Percentiles rank a stretch among this genome's conserved stretches.
phyloP scores from a whole-genome alignment of 2,888 invertebrate genomes.

The Ormyrus nitidulus region DNA sequence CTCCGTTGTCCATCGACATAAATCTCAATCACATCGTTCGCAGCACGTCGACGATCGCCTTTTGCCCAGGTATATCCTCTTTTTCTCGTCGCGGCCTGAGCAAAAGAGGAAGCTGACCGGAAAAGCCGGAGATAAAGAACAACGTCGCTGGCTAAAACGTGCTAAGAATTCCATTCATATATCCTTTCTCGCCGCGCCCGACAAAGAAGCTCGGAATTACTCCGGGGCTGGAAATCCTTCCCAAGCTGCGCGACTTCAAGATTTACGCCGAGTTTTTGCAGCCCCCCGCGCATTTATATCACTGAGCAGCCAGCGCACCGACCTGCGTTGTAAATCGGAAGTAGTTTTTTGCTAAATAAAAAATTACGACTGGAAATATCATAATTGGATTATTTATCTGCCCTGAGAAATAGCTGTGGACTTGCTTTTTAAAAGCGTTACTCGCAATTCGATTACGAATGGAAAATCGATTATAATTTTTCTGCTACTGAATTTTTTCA shows the following conservation, averaged over 20 bases:
- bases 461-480: too few relatives aligned
- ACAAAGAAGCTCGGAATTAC: slow-evolving; percentile 41
- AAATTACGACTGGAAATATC: too few relatives aligned
- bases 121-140: slow-evolving; percentile 48
- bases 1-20: too few relatives aligned
- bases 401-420: too few relatives aligned
- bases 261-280: slow-evolving; percentile 37
- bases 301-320: background rate
- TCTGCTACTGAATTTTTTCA: too few relatives aligned
- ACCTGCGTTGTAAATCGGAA: too few relatives aligned
- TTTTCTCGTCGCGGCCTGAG: background rate
- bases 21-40: background rate
- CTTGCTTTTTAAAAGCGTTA: too few relatives aligned
- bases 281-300: slow-evolving; percentile 41
- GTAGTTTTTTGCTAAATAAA: too few relatives aligned
- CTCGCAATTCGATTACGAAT: too few relatives aligned
- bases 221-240: slow-evolving; percentile 34
- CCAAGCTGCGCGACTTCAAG: slow-evolving; percentile 35
- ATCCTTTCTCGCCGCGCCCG: background rate
- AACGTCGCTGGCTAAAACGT: slow-evolving; percentile 28
- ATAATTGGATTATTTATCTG: too few relatives aligned
- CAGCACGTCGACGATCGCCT: background rate
- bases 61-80: background rate
- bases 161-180: slow-evolving; percentile 48
- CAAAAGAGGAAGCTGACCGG: slow-evolving; percentile 33